Percentiles rank a stretch among this genome's conserved stretches.
Evolutionary conservation across 2,113 vertebrate species (phyloP).

Genomic region (Prionailurus bengalensis): DNA sequence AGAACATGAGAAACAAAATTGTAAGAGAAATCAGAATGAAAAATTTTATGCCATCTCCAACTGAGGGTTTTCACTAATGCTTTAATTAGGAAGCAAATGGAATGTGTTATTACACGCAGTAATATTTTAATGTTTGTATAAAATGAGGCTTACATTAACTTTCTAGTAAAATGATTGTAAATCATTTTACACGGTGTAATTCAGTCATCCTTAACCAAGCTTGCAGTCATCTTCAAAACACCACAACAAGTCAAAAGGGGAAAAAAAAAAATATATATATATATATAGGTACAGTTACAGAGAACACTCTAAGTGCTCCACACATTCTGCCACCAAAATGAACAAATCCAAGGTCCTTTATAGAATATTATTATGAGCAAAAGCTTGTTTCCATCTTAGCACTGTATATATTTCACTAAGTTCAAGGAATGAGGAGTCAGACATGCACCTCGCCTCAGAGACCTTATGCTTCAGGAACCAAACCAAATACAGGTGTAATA

Average conservation of each 20-base stretch:
- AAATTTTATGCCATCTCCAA: neutral
- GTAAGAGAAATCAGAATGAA: neutral
- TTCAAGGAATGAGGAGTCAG: neutral
- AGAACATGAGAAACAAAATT: neutral
- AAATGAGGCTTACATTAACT: neutral
- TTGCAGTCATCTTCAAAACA: neutral
- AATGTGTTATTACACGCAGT: neutral
- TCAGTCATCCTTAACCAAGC: neutral
- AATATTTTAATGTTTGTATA: neutral
- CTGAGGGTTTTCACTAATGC: neutral
- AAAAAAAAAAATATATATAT: neutral
- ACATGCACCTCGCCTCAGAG: too few species aligned
- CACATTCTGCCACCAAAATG: neutral
- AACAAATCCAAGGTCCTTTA: neutral
- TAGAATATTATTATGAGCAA: neutral
- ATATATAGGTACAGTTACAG: neutral
- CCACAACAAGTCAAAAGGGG: neutral
- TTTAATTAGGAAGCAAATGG: neutral
- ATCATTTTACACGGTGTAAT: neutral
- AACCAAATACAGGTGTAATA: neutral
- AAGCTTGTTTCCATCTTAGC: neutral
- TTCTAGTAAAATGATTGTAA: neutral
- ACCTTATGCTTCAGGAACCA: neutral
- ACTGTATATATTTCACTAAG: neutral
- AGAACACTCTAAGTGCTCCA: neutral